These are phyloP conservation scores for Spilosoma lubricipeda DNA, from an alignment of 2,888 invertebrate genomes.

Conservation along the genomic window DNA sequence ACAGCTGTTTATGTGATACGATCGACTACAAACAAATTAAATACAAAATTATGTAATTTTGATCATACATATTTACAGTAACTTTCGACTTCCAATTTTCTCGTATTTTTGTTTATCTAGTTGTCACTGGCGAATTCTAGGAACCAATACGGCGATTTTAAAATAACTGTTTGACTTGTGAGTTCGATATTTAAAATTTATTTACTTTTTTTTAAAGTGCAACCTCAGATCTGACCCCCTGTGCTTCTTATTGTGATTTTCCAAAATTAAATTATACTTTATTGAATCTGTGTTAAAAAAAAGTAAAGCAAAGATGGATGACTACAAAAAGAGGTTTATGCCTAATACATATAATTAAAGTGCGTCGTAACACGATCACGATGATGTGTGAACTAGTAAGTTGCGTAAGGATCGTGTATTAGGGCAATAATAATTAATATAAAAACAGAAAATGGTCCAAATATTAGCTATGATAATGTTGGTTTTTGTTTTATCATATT, in stretches of 20 bases:
- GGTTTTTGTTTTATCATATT: neutral
- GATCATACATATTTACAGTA: constrained; percentile 16
- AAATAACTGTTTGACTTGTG: neutral
- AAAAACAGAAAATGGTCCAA: neutral
- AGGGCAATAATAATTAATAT: constrained; percentile 28
- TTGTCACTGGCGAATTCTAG: neutral
- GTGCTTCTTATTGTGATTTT: neutral
- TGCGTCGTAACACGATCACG: constrained; percentile 2
- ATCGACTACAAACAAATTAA: constrained; percentile 18
- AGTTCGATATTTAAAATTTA: neutral
- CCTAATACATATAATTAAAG: constrained; percentile 7
- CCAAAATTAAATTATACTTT: neutral
- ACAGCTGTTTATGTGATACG: constrained; percentile 17
- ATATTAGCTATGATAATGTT: neutral
- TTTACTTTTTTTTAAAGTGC: neutral
- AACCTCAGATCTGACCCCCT: neutral
- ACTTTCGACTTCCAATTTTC: constrained; percentile 9
- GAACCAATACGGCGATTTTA: neutral
- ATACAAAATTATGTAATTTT: constrained; percentile 36
- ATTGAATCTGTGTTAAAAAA: neutral
- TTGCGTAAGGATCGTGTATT: constrained; percentile 28
- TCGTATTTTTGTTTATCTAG: neutral
- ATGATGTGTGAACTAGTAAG: constrained; percentile 24
- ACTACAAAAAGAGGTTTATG: neutral
- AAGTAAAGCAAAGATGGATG: neutral